Evolutionary conservation across 92 coral and sea anemone species (phyloP).

Genomic region (Zoanthus sansibaricus): DNA sequence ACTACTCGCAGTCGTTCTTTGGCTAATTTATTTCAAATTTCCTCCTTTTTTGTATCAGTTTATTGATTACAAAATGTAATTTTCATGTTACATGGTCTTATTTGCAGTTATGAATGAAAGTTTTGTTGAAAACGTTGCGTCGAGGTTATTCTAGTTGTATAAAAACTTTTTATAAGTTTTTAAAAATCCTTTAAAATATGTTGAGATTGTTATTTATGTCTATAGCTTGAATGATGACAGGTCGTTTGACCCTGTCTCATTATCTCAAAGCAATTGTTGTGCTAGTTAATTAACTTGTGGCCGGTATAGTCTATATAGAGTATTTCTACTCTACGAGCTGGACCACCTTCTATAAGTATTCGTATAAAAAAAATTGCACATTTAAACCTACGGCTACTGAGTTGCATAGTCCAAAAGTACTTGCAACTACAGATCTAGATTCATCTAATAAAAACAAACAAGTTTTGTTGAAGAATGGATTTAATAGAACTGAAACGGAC

Average conservation of each 20-base stretch:
- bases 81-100: no score
- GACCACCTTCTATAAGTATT: neutral
- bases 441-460: no score
- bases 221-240: conserved; percentile 8
- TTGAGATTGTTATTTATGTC: neutral
- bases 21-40: no score
- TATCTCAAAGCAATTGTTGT: neutral
- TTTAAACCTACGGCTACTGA: no score
- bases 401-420: no score
- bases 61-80: no score
- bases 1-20: no score
- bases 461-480: neutral
- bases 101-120: neutral
- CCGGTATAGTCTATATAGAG: neutral
- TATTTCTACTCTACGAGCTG: neutral
- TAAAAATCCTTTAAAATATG: neutral
- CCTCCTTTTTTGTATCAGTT: no score
- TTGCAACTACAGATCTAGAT: no score
- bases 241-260: conserved; percentile 18
- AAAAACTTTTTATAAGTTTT: neutral
- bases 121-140: neutral
- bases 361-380: no score
- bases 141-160: neutral
- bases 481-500: conserved; percentile 9
- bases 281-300: neutral